Conservation (phyloP, 2,113 vertebrate genomes). For the Rhagologus leucostigma region DNA sequence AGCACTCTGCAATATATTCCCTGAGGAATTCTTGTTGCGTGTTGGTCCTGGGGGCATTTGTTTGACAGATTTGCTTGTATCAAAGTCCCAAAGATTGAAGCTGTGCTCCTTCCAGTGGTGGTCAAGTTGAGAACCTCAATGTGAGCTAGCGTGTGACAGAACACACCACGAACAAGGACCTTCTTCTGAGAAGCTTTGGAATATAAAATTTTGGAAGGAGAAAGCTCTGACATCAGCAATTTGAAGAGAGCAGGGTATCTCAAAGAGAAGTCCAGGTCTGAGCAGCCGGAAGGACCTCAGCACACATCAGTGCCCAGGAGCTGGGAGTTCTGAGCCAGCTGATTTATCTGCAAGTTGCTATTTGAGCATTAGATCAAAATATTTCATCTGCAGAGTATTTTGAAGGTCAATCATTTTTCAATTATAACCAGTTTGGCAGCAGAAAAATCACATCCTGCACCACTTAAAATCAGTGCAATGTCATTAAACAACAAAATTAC, state of each 20-base stretch:
- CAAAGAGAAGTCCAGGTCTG: background rate
- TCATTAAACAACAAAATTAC: conserved; percentile 47
- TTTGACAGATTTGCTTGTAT: background rate
- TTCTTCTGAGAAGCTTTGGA: background rate
- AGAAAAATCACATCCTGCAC: background rate
- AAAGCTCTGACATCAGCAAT: background rate
- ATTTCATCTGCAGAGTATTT: background rate
- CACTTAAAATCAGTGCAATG: conserved; percentile 27
- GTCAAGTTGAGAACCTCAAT: background rate
- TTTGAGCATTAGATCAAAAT: background rate
- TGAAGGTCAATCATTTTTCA: conserved; percentile 43
- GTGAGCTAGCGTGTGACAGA: background rate
- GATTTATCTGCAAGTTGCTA: background rate
- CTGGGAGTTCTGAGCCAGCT: background rate
- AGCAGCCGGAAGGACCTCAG: background rate
- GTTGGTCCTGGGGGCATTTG: background rate
- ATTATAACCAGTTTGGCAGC: conserved; percentile 5
- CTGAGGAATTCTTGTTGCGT: fast-evolving
- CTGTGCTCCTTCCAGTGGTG: background rate
- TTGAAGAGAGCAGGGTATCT: background rate
- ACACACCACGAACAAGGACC: background rate
- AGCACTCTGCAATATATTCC: background rate
- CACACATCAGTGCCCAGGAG: background rate
- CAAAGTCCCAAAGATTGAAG: fast-evolving
- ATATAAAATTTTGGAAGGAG: background rate